Evolutionary conservation across 2,888 invertebrate species (phyloP), one percentile per base, ranked within the genome.

Genomic region (Automeris io): DNA sequence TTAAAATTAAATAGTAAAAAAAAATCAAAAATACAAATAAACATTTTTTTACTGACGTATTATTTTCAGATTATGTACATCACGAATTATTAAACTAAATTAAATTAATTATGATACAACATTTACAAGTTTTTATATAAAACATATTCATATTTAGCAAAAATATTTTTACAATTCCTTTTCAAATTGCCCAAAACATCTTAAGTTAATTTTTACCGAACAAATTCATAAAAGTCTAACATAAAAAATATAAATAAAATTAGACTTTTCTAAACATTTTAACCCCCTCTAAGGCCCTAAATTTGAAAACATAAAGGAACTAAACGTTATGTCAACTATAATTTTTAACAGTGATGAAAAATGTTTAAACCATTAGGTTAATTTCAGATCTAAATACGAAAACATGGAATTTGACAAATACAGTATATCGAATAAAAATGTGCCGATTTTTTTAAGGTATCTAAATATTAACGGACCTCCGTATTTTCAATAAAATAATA

Each of bases 21-120:
- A 58, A 61, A 66, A 51, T 68, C 62, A 68, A 58, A 70, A 29
- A 70, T 72, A 73, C 72, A 74, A 68, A 78, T 77, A 80, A 71
- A 69, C 72, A 67, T 67, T 65, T 61, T 52, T 49, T 53, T 54
- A 51, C 46, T 53, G 61, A 42, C 46, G 39, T 65, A 60, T 65
- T 75, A 73, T 65, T 73, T 69, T 72, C 69, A 68, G 61, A 72
- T 70, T 79, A 81, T 82, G 60, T 82, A 83, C 82, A 82, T 47
- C 47, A 54, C 47, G 52, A 54, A 57, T 53, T 61, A 61, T 43
- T n/a, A 57, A 58, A 41, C 66, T 72, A 65, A 54, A 68, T 69
- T 67, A 65, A 57, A 65, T 61, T 65, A 66, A 53, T 61, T 71
- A 74, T 73, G 64, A 71, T 81, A 82, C 72, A 80, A 61, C 68